Evolutionary conservation across 2,797 vertebrate species (phyloP).

Genomic region (Cercopithecus petaurista): DNA sequence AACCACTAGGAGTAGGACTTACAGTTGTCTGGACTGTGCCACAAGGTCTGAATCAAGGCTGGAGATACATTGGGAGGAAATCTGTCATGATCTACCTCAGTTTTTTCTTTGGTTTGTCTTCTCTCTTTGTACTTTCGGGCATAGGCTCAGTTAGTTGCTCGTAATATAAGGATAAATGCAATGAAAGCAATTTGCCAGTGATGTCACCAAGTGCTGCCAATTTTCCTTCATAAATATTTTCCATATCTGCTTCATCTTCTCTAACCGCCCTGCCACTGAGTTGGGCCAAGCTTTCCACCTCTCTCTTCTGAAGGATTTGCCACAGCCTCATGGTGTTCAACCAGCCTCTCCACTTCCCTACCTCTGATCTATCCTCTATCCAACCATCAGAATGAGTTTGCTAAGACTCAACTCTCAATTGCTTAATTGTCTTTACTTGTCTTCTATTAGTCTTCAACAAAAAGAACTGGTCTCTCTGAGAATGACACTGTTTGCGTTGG

Average conservation of each 20-base stretch:
- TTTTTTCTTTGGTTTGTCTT: background rate
- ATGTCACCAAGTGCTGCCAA: background rate
- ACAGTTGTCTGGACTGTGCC: background rate
- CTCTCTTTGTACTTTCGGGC: background rate
- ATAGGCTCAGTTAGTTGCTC: background rate
- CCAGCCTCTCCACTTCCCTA: background rate
- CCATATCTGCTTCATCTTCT: background rate
- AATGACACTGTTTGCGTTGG: background rate
- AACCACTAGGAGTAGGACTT: background rate
- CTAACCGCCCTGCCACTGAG: background rate
- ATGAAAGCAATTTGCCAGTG: background rate
- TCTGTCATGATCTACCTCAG: background rate
- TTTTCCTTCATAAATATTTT: constrained; percentile 35
- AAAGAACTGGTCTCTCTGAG: background rate
- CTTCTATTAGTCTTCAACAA: background rate
- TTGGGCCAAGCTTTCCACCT: background rate
- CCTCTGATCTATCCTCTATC: background rate
- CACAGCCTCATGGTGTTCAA: background rate
- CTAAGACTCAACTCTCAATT: background rate
- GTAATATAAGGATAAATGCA: background rate
- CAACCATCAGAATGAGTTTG: background rate
- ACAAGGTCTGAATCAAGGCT: background rate
- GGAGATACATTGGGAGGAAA: background rate
- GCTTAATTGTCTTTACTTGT: background rate
- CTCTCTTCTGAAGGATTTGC: background rate